Conservation (phyloP, 2,797 vertebrate species). For the Clamator glandarius region DNA sequence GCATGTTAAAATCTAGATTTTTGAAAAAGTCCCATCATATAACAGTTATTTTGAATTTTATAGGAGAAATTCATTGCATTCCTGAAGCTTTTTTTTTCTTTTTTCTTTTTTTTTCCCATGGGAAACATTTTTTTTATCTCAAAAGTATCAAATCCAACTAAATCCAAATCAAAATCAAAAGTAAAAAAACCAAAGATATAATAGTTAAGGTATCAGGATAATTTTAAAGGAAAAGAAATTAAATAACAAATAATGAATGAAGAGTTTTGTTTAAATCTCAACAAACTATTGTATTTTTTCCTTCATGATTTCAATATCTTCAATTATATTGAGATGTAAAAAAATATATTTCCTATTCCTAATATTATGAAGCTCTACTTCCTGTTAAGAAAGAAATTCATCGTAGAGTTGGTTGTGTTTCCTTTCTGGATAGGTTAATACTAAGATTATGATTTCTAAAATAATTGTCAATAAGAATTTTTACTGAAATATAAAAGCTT, state of each 20-base stretch:
- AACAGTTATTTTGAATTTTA: background rate
- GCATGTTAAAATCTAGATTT: background rate
- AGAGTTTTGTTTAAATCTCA: background rate
- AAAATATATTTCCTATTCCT: background rate
- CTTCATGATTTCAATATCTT: background rate
- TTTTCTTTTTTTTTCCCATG: rapidly evolving
- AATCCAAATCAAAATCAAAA: background rate
- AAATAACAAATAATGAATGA: background rate
- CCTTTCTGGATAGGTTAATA: background rate
- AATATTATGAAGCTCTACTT: background rate
- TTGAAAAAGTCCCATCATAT: background rate
- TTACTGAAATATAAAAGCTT: background rate
- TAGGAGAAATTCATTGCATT: background rate
- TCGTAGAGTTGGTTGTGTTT: background rate
- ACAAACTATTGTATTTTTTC: background rate
- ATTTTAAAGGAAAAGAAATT: background rate
- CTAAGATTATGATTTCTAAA: background rate
- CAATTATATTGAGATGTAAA: background rate
- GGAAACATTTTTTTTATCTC: background rate
- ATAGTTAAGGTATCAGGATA: background rate
- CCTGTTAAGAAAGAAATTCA: background rate
- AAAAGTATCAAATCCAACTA: background rate
- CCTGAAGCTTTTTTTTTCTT: rapidly evolving
- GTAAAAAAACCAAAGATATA: no score
- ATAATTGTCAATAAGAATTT: background rate